A percentile compares a stretch with the other conserved stretches of the same genome.
Conservation (phyloP, 1,140 invertebrate species). For the Dinothrombium tinctorium region DNA sequence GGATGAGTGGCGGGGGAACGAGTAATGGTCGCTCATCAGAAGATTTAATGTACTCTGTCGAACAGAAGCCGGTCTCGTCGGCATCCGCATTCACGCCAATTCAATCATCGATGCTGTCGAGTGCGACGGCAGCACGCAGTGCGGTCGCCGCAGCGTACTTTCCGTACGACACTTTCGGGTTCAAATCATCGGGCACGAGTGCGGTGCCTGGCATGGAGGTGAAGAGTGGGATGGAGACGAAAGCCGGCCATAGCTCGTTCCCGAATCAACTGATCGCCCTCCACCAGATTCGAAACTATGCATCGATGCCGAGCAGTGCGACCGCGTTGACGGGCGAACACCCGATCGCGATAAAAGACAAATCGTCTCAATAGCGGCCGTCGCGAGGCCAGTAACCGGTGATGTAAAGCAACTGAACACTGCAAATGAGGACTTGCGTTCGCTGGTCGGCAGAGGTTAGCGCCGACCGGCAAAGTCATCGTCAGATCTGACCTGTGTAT, state of each 20-base stretch:
- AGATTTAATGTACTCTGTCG: neutral
- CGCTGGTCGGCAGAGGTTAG: too few species aligned
- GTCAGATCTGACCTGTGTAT: too few species aligned
- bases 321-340: slow-evolving; percentile 20
- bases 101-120: slow-evolving; percentile 38
- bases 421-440: too few species aligned
- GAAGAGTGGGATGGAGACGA: slow-evolving; percentile 21
- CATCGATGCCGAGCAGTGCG: slow-evolving; percentile 42
- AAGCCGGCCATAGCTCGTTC: slow-evolving; percentile 39
- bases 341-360: slow-evolving; percentile 29
- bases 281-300: slow-evolving; percentile 88
- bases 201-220: slow-evolving; percentile 22
- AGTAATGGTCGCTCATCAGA: neutral
- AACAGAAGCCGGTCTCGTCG: slow-evolving; percentile 4
- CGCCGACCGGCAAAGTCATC: too few species aligned
- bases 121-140: slow-evolving; percentile 14
- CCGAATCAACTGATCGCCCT: slow-evolving; percentile 84
- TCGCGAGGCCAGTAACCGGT: too few species aligned
- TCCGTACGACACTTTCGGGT: slow-evolving; percentile 68
- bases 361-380: slow-evolving; percentile 17
- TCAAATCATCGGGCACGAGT: slow-evolving; percentile 23
- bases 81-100: slow-evolving; percentile 71
- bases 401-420: too few species aligned
- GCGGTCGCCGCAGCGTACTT: slow-evolving; percentile 36
- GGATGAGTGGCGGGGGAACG: slow-evolving; percentile 3